Conservation (phyloP, 2,113 vertebrate species). For the Prochilodus magdalenae region DNA sequence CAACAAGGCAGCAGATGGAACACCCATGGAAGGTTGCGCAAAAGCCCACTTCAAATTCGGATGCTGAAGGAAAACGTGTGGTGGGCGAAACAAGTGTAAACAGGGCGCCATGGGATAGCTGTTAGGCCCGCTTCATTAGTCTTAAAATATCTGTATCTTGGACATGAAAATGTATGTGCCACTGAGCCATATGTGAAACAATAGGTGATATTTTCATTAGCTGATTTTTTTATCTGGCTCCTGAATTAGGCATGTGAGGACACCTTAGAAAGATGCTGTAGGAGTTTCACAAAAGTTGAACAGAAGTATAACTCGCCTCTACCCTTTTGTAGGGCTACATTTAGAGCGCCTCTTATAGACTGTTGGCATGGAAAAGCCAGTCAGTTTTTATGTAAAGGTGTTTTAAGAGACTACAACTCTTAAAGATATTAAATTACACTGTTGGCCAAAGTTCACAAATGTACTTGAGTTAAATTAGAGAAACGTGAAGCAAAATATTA, state of each 20-base stretch:
- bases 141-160: slow-evolving; percentile 12
- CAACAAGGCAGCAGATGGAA: slow-evolving; percentile 44
- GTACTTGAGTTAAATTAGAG: too few relatives aligned
- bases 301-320: not conserved
- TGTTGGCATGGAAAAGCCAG: not conserved
- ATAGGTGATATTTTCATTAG: not conserved
- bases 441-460: too few relatives aligned
- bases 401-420: too few relatives aligned
- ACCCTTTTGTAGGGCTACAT: not conserved
- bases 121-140: not conserved
- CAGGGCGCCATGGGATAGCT: not conserved
- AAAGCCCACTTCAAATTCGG: slow-evolving; percentile 15
- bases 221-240: not conserved
- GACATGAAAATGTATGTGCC: not conserved
- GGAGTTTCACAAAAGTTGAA: not conserved
- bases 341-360: not conserved
- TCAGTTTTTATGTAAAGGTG: not conserved
- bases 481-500: too few relatives aligned
- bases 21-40: slow-evolving; percentile 23
- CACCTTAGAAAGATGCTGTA: not conserved
- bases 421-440: too few relatives aligned
- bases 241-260: not conserved
- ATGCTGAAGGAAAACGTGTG: slow-evolving; percentile 5
- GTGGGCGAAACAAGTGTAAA: slow-evolving; percentile 22
- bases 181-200: slow-evolving; percentile 11